Conservation (phyloP, 2,888 invertebrate species). For the Andricus quercusramuli region DNA sequence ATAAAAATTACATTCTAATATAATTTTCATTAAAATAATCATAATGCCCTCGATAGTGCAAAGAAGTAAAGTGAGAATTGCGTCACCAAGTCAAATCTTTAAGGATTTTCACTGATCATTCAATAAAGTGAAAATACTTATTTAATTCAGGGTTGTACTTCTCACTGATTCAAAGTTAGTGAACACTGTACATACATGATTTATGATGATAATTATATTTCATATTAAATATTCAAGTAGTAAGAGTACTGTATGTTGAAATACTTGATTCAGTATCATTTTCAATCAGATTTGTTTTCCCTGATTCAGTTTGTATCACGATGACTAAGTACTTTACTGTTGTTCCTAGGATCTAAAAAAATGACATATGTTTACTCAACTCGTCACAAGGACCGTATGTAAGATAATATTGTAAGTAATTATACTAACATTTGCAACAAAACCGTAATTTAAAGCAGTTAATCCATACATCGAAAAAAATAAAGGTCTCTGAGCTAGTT, state of each 20-base stretch:
- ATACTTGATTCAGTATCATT: neutral
- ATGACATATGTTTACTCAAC: neutral
- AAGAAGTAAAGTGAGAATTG: no score
- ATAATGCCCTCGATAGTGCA: no score
- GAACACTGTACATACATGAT: no score
- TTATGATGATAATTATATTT: neutral
- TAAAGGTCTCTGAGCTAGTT: constrained; percentile 57
- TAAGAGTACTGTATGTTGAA: neutral
- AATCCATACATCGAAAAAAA: constrained; percentile 56
- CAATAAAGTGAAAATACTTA: no score
- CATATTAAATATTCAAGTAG: neutral
- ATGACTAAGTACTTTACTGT: constrained; percentile 56
- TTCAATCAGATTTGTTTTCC: neutral
- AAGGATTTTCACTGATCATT: no score
- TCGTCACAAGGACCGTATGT: no score
- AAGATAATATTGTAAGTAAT: neutral
- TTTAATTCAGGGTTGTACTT: no score
- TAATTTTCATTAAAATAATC: no score
- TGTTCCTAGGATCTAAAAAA: constrained; percentile 47
- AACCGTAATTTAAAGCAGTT: constrained; percentile 51
- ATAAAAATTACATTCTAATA: no score
- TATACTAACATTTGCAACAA: constrained; percentile 52
- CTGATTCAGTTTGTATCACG: constrained; percentile 49
- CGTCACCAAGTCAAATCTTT: no score
- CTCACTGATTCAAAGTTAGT: no score